Base-by-base conservation (phyloP, 2,888 invertebrate genomes). In the Acanthoscelides obtectus region DNA sequence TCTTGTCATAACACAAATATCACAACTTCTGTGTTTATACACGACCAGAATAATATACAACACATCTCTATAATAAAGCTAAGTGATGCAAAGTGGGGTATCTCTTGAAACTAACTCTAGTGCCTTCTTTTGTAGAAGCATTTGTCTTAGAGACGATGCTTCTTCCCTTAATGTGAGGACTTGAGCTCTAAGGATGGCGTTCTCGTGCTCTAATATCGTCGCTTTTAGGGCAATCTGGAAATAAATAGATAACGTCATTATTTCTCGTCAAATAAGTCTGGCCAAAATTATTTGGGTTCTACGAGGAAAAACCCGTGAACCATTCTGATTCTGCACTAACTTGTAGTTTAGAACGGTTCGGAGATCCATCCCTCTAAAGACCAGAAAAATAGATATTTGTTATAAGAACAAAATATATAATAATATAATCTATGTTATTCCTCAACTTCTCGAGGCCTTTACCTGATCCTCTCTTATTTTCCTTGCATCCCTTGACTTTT, bases 401-500 rank as follows among this genome's bases (percentile, higher is more conserved):
- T 19, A 63, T 63, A 12, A 19, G 19, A 63, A 63, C 8, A 19
- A 63, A 63, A 63, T 12, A 19, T 63, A 19, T 8, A 19, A 63
- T 63, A 63, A 12, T 19, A 12, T 19, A 63, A 8, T 63, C 19
- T 8, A 19, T 8, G 63, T 63, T 63, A 63, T 63, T 63, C 8
- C 63, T 5, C 6, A 25, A 25, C 21, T 65, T 20, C 2, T 20
- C 65, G 65, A 5, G 8, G 4, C 3, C 74, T 80, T 80, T 83
- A 92, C 93, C 85, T 95, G 93, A 84, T 97, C 96, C 83, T 97
- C 96, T 25, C 96, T 87, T 69, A 94, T 89, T 84, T 96, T 92
- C 22, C 97, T 87, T 0, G 95, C 95, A 83, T 97, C 97, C 25
- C 97, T 86, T 0, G 95, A 95, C 84, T 96, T 97, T 85, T 97